Base-by-base conservation (phyloP, 2,888 invertebrate genomes). In the Deroplatys truncata region DNA sequence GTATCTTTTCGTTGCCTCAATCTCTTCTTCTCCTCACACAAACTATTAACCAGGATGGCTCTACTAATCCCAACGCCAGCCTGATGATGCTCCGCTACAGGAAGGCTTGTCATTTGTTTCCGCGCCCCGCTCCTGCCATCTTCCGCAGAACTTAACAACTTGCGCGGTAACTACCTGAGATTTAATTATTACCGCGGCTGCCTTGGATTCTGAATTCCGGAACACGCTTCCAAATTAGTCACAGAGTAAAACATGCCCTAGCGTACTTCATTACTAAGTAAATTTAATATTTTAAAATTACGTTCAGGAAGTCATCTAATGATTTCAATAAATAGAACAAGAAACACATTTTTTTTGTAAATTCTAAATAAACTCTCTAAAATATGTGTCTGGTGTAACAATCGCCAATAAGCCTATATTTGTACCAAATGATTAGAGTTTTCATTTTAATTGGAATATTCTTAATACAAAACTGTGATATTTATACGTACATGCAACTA, bases 11-110 rank as follows among this genome's bases (percentile, higher is more conserved):
- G 72, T 88, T 31, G 84, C 31, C 84, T 84, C 84, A 84, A 28
- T 84, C 84, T 84, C 83, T 49, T 83, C 88, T 84, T 83, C 88
- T 28, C 82, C 28, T 43, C 72, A 85, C 89, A 87, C 89, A 89
- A 89, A 89, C 89, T 89, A 89, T 89, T 87, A 89, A 89, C 89
- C 84, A 83, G 84, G 89, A 89, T 87, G 89, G 89, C 87, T 84
- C 84, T 49, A 43, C 88, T 88, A 88, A 88, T 88, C 88, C 84
- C 28, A 84, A 28, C 31, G 28, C 82, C 56, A 28, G 88, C 10
- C 88, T 88, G 85, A 88, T 88, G 88, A 88, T 88, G 84, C 88
- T 56, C 84, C 29, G 72, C 88, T 88, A 86, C 86, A 72, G 31
- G 56, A 82, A 84, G 85, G 72, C 84, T 84, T 72, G 88, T 88